Evolutionary conservation across 2,888 invertebrate species (phyloP), one percentile per base, ranked within the genome.

Genomic region (Sesia bembeciformis): DNA sequence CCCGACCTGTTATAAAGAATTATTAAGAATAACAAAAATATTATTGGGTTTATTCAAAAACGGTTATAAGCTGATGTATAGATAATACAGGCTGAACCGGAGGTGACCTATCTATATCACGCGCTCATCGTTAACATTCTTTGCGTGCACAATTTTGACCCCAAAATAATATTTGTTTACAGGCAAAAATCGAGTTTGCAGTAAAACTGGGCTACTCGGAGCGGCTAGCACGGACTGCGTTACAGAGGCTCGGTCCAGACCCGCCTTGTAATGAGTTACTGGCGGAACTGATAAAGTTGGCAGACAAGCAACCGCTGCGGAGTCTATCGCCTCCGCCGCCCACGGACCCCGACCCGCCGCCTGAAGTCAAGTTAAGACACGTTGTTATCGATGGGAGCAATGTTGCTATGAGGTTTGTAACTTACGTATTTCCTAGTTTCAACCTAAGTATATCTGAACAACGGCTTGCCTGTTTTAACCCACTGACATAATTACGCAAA

Each of bases 331-430:
- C 88, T 42, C 73, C 76, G 51, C 81, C 74, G 52, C 76, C 76
- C 40, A 60, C 67, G 0, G 84, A 81, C 56, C 81, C 78, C 4
- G 80, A 83, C 56, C 74, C 76, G 41, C 73, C 81, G 4, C 72
- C 81, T 1, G 89, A 89, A 40, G 84, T 84, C 8, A 78, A 81
- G 42, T 81, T 94, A 7, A 84, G 97, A 57, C 94, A 95, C 56
- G 93, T 98, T 60, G 97, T 98, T 61, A 95, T 98, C 59, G 98
- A 98, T 79, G 98, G 98, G 67, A 97, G 97, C 80, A 98, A 98
- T 79, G 96, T 98, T 38, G 98, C 98, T 43, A 96, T 97, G 95
- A 95, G 94, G 95, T 95, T 76, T 72, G 74, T 72, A 51, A 6
- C 5, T 8, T 8, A 8, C 4, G 23, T 23, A 23, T 23, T 23